These are phyloP conservation scores for Cyclina sinensis DNA, from an alignment of 1,140 invertebrate species.

Conservation along the genomic window DNA sequence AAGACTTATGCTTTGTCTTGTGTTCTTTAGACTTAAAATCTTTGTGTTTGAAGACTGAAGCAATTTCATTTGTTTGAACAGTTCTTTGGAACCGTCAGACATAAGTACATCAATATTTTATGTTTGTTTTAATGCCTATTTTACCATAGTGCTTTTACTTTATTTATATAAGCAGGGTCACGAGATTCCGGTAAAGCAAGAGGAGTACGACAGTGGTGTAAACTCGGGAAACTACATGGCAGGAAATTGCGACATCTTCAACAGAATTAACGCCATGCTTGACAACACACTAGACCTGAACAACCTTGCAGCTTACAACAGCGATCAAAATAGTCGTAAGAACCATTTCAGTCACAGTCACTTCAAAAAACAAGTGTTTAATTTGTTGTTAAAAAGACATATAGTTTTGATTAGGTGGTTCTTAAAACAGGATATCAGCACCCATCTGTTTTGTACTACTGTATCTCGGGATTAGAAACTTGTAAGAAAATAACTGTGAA, in stretches of 20 bases:
- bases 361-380: not conserved
- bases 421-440: too few species aligned
- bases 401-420: too few species aligned
- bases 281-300: slow-evolving; percentile 85
- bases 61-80: too few species aligned
- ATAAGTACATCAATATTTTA: not conserved
- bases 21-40: too few species aligned
- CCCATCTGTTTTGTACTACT: too few species aligned
- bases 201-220: slow-evolving; percentile 43
- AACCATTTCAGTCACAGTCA: not conserved
- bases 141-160: not conserved
- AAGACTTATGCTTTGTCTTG: too few species aligned
- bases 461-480: too few species aligned
- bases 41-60: too few species aligned
- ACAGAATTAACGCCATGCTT: slow-evolving; percentile 86
- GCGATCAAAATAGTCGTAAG: slow-evolving; percentile 72
- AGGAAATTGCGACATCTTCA: slow-evolving; percentile 80
- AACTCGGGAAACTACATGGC: slow-evolving; percentile 11
- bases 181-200: slow-evolving; percentile 9
- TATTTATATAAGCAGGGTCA: not conserved
- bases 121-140: not conserved
- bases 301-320: slow-evolving; percentile 66
- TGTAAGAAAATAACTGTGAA: too few species aligned
- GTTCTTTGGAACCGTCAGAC: not conserved
- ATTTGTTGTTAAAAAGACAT: too few species aligned